Evolutionary conservation across 2,797 vertebrate genomes (phyloP), one percentile per base, ranked within the genome.

Genomic region (Melanotaenia parkinsoni): DNA sequence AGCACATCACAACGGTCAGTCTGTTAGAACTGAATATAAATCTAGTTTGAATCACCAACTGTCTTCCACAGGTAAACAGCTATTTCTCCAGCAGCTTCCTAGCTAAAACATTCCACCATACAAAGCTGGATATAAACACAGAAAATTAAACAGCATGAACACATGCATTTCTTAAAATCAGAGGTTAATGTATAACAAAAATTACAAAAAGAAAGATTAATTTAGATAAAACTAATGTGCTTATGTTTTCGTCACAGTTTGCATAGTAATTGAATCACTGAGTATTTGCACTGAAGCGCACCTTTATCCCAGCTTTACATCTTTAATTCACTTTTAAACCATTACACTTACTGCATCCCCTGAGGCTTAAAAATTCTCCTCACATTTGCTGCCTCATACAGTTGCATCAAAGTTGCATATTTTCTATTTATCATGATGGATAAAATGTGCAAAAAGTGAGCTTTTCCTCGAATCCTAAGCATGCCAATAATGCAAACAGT

Each of bases 41-140:
- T 90, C 83, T 64, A 38, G 20, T 58, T 65, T 75, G 58, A 85
- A 72, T 62, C 63, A 58, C 37, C 63, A 45, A 68, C 67, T 70
- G 66, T 79, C 47, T 51, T n/a, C 47, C 47, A 22, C 24, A 51
- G 47, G 47, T 51, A 22, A 51, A 51, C n/a, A 22, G n/a, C 22
- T 30, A 50, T 72, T 74, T 51, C 47, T 51, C 47, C 47, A 24
- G 47, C n/a, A 51, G 20, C 47, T 11, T 50, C 3, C 10, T 22
- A 24, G n/a, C 47, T 9, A 22, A 22, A 9, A 24, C 47, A 51
- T 51, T 51, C 47, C 47, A 51, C 20, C 20, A 11, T n/a, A 9
- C 10, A 51, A 8, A 51, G 22, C 47, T 10, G 7, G 9, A 20
- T 51, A 10, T n/a, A 51, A 3, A 50, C 45, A 51, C 47, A 10